A percentile compares a stretch with the other conserved stretches of the same genome.
Conservation (phyloP, 2,113 vertebrate species). For the Carlito syrichta region DNA sequence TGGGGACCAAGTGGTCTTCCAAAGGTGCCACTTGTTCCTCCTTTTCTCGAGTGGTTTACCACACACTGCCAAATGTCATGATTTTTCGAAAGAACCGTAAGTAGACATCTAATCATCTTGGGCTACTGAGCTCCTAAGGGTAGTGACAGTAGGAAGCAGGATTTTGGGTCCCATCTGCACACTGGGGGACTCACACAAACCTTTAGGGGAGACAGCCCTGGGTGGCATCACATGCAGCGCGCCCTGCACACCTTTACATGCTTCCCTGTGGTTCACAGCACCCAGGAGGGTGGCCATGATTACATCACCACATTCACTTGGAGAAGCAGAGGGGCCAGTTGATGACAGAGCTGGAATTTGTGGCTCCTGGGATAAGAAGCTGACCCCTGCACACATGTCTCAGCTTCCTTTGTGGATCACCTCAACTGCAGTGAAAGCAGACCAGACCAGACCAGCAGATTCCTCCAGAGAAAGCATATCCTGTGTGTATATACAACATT, state of each 20-base stretch:
- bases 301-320: accelerated
- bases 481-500: no score
- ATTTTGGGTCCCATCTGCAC: neutral
- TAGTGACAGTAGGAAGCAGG: neutral
- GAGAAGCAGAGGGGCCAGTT: neutral
- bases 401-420: accelerated
- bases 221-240: no score
- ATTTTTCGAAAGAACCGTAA: neutral
- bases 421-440: no score
- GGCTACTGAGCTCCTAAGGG: neutral
- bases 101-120: neutral
- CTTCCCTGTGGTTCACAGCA: accelerated
- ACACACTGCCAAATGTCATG: accelerated
- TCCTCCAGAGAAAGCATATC: neutral
- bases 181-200: no score
- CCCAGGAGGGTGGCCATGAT: accelerated
- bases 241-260: no score
- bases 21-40: neutral
- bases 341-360: neutral
- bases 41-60: neutral
- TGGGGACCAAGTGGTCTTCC: neutral
- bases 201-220: no score
- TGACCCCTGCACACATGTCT: accelerated
- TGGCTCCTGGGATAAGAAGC: neutral
- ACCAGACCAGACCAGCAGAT: no score